Evolutionary conservation across 2,797 vertebrate genomes (phyloP).

Genomic region (Sebastolobus altivelis): DNA sequence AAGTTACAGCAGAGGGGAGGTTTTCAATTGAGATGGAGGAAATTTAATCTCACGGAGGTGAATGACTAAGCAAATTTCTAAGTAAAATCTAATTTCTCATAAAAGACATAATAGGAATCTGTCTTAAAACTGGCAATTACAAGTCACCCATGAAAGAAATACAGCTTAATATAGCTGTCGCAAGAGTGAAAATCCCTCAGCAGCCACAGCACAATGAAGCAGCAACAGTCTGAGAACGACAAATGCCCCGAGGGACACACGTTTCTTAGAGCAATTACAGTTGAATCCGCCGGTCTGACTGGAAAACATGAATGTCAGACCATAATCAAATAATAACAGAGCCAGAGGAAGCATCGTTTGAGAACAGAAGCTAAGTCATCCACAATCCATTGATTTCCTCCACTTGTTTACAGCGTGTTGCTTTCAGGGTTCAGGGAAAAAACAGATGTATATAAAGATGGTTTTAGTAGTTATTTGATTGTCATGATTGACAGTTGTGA

Average conservation of each 20-base stretch:
- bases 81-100: conserved; percentile 31
- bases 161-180: conserved; percentile 16
- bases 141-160: conserved; percentile 29
- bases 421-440: not conserved
- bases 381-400: conserved; percentile 39
- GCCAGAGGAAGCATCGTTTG: conserved; percentile 29
- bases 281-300: conserved; percentile 32
- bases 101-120: conserved; percentile 22
- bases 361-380: conserved; percentile 49
- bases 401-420: conserved; percentile 5
- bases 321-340: conserved; percentile 50
- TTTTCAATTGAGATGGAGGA: conserved; percentile 23
- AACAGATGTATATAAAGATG: too few relatives aligned
- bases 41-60: conserved; percentile 22
- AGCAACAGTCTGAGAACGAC: conserved; percentile 47
- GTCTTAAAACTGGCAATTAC: conserved; percentile 38
- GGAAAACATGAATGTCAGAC: conserved; percentile 51
- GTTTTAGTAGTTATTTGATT: too few relatives aligned
- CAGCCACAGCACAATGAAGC: conserved; percentile 36
- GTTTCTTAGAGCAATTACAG: conserved; percentile 54
- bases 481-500: too few relatives aligned
- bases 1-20: conserved; percentile 1
- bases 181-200: conserved; percentile 25
- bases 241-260: conserved; percentile 45
- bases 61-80: conserved; percentile 21